Conservation (phyloP, 2,888 invertebrate species). For the Drosophila mimetica region DNA sequence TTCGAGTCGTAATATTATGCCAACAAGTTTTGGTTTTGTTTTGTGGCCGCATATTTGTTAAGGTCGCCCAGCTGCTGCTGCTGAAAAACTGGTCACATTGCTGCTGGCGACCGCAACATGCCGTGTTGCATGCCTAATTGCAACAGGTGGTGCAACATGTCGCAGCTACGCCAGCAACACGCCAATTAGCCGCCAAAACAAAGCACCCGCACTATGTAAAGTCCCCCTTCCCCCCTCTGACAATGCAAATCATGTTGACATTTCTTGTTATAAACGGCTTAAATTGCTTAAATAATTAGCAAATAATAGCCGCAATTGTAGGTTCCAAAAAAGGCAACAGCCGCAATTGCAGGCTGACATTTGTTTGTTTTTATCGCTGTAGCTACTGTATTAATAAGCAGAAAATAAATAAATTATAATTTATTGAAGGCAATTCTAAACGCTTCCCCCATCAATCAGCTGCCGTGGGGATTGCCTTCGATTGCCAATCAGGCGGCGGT, state of each 20-base stretch:
- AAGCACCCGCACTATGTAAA: slow-evolving; percentile 15
- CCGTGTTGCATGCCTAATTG: slow-evolving; percentile 82
- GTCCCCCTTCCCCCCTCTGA: background rate
- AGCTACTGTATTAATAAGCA: slow-evolving; percentile 74
- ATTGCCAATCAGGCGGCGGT: slow-evolving; percentile 41
- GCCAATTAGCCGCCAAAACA: slow-evolving; percentile 73
- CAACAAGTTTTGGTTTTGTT: slow-evolving; percentile 49
- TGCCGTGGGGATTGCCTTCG: slow-evolving; percentile 44
- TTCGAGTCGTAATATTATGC: slow-evolving; percentile 28
- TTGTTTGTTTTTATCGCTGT: slow-evolving; percentile 64
- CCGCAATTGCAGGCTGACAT: slow-evolving; percentile 64
- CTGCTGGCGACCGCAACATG: slow-evolving; percentile 77
- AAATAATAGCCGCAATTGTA: slow-evolving; percentile 76
- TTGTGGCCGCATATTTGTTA: slow-evolving; percentile 81
- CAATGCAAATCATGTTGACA: slow-evolving; percentile 53
- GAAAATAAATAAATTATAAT: slow-evolving; percentile 63
- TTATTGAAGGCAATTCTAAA: slow-evolving; percentile 64
- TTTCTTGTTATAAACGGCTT: slow-evolving; percentile 49
- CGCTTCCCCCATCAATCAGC: slow-evolving; percentile 76
- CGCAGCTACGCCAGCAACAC: slow-evolving; percentile 60
- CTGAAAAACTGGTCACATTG: slow-evolving; percentile 60
- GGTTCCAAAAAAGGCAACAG: slow-evolving; percentile 69
- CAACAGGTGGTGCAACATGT: slow-evolving; percentile 74
- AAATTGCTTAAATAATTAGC: slow-evolving; percentile 65
- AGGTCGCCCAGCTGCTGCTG: slow-evolving; percentile 81